phyloP scores from a whole-genome alignment of 2,113 vertebrate genomes.

The Alosa alosa region DNA sequence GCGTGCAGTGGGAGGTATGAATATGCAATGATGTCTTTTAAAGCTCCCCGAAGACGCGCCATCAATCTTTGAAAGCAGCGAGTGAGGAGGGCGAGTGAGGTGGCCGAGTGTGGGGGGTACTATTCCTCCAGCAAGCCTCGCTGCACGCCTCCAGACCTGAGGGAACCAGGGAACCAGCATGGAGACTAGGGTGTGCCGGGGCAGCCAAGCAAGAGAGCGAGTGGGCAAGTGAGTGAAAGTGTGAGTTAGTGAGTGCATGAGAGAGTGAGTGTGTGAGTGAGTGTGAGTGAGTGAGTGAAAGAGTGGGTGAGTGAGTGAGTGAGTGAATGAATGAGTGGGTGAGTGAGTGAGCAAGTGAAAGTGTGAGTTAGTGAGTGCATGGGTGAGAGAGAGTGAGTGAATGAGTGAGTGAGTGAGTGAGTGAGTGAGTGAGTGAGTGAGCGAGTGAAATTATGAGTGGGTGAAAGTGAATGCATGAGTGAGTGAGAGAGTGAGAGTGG shows the following conservation, averaged over 20 bases:
- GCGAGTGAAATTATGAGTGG: not conserved
- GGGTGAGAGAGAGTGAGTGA: not conserved
- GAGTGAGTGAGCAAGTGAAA: not conserved
- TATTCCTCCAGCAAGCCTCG: too few relatives aligned
- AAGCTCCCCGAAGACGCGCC: not conserved
- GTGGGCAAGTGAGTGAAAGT: not conserved
- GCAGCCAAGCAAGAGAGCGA: not conserved
- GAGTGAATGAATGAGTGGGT: not conserved
- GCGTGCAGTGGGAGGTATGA: not conserved
- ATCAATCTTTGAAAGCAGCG: not conserved
- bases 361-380: not conserved
- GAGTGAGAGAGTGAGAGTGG: too few relatives aligned
- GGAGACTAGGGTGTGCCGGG: not conserved
- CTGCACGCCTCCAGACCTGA: not conserved
- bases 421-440: not conserved
- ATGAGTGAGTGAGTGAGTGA: not conserved
- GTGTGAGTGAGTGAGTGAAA: not conserved
- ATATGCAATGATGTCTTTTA: constrained; percentile 19
- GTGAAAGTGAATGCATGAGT: not conserved
- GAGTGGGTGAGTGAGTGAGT: not conserved
- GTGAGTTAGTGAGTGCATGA: not conserved
- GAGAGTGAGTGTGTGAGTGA: not conserved
- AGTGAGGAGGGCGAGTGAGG: not conserved
- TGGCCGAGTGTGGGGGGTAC: not conserved
- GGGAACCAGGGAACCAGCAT: not conserved